Evolutionary conservation across 2,888 invertebrate genomes (phyloP).

Genomic region (Rhamphomyia laevipes): DNA sequence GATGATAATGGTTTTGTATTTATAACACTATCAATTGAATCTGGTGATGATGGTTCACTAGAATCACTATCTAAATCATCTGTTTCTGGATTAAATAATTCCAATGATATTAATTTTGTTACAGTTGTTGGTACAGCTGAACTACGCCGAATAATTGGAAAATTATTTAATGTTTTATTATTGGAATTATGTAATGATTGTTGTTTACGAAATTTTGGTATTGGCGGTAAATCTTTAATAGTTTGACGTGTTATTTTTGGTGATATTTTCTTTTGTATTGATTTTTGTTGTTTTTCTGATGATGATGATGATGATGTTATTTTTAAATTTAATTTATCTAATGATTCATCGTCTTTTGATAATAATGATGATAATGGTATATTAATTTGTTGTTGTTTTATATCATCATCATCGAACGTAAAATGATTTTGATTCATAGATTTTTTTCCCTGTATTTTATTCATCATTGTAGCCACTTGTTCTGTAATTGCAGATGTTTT

Average conservation of each 20-base stretch:
- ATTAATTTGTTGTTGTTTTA: slow-evolving; percentile 18
- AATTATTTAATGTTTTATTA: slow-evolving; percentile 37
- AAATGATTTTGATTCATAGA: slow-evolving; percentile 17
- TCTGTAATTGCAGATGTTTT: slow-evolving; percentile 8
- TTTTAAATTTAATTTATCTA: slow-evolving; percentile 12
- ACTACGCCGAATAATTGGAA: slow-evolving; percentile 60
- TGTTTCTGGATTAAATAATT: slow-evolving; percentile 80
- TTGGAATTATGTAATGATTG: slow-evolving; percentile 22
- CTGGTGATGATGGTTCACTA: slow-evolving; percentile 70
- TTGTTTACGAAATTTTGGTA: slow-evolving; percentile 43
- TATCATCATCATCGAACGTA: slow-evolving; percentile 28
- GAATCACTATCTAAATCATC: slow-evolving; percentile 86
- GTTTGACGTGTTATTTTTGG: slow-evolving; percentile 48
- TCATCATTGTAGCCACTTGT: slow-evolving; percentile 3
- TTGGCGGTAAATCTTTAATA: slow-evolving; percentile 49
- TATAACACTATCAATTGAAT: slow-evolving; percentile 76
- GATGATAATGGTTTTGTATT: slow-evolving; percentile 49
- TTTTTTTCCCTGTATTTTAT: slow-evolving; percentile 10
- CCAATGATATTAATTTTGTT: slow-evolving; percentile 65
- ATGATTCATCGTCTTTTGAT: background rate
- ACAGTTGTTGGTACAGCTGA: slow-evolving; percentile 51
- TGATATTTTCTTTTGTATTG: slow-evolving; percentile 27
- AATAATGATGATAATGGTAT: background rate
- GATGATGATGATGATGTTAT: too few relatives aligned
- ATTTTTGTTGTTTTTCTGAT: slow-evolving; percentile 26